Evolutionary conservation across 2,113 vertebrate species (phyloP).

Genomic region (Rhinopomastus cyanomelas): DNA sequence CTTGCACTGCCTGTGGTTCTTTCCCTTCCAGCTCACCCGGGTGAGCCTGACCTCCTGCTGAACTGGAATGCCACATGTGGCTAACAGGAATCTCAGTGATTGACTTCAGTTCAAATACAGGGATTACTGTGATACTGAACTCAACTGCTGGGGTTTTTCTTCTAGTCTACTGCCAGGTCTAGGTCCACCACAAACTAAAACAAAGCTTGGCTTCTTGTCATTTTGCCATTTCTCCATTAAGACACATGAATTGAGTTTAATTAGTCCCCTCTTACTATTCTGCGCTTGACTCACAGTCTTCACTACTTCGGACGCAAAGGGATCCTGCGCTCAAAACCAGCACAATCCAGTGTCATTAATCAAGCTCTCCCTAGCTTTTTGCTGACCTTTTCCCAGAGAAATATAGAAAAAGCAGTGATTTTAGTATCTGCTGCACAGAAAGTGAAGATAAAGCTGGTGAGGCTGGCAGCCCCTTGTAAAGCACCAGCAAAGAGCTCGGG

Average conservation of each 20-base stretch:
- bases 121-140: background rate
- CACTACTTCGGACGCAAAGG: background rate
- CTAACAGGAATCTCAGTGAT: background rate
- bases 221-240: background rate
- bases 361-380: background rate
- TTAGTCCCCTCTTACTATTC: background rate
- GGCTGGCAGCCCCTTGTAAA: background rate
- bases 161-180: background rate
- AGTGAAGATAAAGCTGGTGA: background rate
- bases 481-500: background rate
- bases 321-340: background rate
- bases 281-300: background rate
- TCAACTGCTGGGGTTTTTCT: background rate
- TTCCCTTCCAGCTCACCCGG: background rate
- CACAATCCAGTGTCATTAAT: background rate
- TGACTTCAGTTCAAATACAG: background rate
- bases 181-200: background rate
- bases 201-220: background rate
- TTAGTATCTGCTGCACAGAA: background rate
- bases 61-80: background rate
- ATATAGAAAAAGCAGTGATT: background rate
- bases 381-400: background rate
- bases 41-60: background rate
- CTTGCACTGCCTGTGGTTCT: rapidly evolving
- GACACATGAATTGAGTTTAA: background rate